These are phyloP conservation scores for Heteractis magnifica DNA, from an alignment of 92 coral and sea anemone genomes.

Conservation along the genomic window DNA sequence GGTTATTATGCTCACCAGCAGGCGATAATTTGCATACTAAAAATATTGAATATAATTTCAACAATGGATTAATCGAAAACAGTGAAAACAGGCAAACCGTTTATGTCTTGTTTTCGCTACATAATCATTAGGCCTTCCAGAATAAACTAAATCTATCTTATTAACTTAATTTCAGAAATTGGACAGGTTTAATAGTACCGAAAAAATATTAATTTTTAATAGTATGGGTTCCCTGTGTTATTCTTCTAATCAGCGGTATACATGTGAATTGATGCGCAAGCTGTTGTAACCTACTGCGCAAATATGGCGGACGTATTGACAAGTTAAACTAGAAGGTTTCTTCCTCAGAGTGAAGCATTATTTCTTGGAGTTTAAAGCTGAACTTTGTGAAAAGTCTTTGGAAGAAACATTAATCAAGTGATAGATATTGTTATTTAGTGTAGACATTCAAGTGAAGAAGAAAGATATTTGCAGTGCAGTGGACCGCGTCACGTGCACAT, in stretches of 20 bases:
- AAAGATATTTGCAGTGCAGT: neutral
- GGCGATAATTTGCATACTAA: too few species aligned
- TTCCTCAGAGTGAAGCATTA: neutral
- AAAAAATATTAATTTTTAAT: too few species aligned
- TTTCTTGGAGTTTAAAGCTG: neutral
- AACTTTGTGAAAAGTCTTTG: neutral
- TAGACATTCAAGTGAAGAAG: neutral
- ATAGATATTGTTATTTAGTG: neutral
- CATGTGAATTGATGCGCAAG: neutral
- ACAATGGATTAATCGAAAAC: too few species aligned
- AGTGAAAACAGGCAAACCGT: too few species aligned
- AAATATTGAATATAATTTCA: too few species aligned
- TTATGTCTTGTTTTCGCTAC: too few species aligned
- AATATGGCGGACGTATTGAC: conserved; percentile 17
- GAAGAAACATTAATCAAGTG: neutral
- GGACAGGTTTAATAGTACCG: too few species aligned
- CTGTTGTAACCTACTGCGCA: neutral
- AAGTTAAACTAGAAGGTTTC: neutral
- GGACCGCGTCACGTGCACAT: neutral
- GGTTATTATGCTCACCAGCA: too few species aligned
- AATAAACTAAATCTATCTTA: too few species aligned
- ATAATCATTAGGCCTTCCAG: too few species aligned
- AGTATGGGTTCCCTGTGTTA: neutral
- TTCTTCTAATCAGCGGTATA: neutral
- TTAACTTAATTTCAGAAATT: too few species aligned